Evolutionary conservation across 2,797 vertebrate species (phyloP), one percentile per base, ranked within the genome.

Genomic region (Rhyacichthys aspro): DNA sequence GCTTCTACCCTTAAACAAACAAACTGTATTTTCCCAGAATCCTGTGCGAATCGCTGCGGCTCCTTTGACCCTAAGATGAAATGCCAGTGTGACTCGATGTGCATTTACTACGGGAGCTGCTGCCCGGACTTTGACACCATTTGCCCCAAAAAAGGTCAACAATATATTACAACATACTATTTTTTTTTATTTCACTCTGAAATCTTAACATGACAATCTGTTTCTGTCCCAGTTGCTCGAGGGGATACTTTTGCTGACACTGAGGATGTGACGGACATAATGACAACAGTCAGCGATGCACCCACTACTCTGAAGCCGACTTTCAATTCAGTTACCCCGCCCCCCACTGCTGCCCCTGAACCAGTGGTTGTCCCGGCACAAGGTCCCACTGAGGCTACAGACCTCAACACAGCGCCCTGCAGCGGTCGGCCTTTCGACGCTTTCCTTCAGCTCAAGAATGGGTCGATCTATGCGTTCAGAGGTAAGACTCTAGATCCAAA

Each of bases 1-100:
- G 11, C 6, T 8, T n/a, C 9, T 42, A 1, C 14, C 23, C 37
- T 68, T n/a, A 48, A 8, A 62, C 41, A 55, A 64, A 58, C 50
- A 54, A 70, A 17, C 19, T 64, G 59, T 11, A 23, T 76, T 72
- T 73, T 72, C 70, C 44, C 84, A 99, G 97, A 95, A 49, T 93
- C 95, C 33, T 99, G 97, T 0, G 71, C 9, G 18, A 91, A 84
- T 28, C 94, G 88, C 79, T 99, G 98, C 0, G 81, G 90, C 0
- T 68, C 90, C 37, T 99, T 98, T 14, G 50, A 91, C 0, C 6
- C 59, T 0, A 19, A 0, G 43, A 87, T 0, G 67, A 98, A 96
- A 79, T 98, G 97, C 73, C 98, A 99, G 76, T 99, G 98, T 11
- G 98, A 99, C 12, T 81, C 87, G 45, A 89, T 97, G 80, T 99